Conservation (phyloP, 37 sponge, comb jelly and placozoan genomes). For the Cliona cf. orientalis region DNA sequence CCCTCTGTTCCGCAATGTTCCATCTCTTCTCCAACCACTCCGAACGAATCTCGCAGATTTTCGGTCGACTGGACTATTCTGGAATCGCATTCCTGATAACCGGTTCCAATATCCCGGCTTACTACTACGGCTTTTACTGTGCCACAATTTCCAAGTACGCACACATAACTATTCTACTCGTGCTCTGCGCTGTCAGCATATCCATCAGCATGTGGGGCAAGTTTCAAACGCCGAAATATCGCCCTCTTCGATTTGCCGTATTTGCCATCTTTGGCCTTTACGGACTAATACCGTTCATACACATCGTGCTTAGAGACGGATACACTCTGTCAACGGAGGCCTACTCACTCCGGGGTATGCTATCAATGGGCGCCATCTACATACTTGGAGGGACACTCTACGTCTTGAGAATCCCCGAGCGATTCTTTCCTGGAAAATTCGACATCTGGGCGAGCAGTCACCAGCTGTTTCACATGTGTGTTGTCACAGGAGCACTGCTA, state of each 20-base stretch:
- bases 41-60: constrained; percentile 46
- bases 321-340: constrained; percentile 24
- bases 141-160: constrained; percentile 17
- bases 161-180: constrained; percentile 59
- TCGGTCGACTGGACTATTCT: constrained; percentile 86
- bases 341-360: constrained; percentile 53
- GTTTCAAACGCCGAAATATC: constrained; percentile 70
- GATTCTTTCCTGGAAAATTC: constrained; percentile 93
- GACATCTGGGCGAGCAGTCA: constrained; percentile 95
- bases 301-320: constrained; percentile 66
- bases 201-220: constrained; percentile 72
- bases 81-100: constrained; percentile 94
- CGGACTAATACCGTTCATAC: constrained; percentile 81
- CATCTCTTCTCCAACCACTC: constrained; percentile 92
- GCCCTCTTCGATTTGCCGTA: constrained; percentile 68
- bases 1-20: constrained; percentile 81
- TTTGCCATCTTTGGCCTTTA: constrained; percentile 88
- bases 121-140: constrained; percentile 96
- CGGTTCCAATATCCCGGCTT: constrained; percentile 85
- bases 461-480: constrained; percentile 94
- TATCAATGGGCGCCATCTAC: constrained; percentile 79
- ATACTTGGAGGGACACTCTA: constrained; percentile 86
- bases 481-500: constrained; percentile 80
- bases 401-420: constrained; percentile 85
- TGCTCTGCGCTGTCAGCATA: constrained; percentile 69